Evolutionary conservation across 2,113 vertebrate species (phyloP).

Genomic region (Tragelaphus buxtoni): DNA sequence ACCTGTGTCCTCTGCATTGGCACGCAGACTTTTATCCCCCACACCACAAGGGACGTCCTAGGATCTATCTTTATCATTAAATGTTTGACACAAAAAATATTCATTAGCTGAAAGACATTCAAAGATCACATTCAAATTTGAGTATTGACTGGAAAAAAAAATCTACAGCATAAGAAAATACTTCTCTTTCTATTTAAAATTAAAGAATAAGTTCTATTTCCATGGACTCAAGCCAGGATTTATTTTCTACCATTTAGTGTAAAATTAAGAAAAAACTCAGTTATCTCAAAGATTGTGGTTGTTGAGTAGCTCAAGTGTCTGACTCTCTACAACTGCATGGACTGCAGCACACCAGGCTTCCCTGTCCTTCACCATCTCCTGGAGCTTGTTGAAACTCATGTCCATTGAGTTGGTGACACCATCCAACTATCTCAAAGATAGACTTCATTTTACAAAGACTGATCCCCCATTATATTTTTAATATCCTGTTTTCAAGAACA

Average conservation of each 20-base stretch:
- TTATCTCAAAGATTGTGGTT: background rate
- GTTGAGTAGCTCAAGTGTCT: background rate
- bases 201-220: background rate
- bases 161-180: background rate
- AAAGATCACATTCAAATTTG: background rate
- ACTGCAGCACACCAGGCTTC: background rate
- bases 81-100: background rate
- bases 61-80: conserved; percentile 19
- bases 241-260: background rate
- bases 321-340: background rate
- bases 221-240: background rate
- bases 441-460: background rate
- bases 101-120: background rate
- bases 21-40: background rate
- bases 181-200: background rate
- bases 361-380: background rate
- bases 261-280: background rate
- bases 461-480: background rate
- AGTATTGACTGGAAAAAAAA: background rate
- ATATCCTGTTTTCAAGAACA: background rate
- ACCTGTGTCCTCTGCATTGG: background rate
- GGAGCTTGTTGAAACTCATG: background rate
- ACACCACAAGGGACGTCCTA: background rate
- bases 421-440: background rate
- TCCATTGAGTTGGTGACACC: background rate